Conservation (phyloP, 2,113 vertebrate species). For the Lethenteron camtschaticum region DNA sequence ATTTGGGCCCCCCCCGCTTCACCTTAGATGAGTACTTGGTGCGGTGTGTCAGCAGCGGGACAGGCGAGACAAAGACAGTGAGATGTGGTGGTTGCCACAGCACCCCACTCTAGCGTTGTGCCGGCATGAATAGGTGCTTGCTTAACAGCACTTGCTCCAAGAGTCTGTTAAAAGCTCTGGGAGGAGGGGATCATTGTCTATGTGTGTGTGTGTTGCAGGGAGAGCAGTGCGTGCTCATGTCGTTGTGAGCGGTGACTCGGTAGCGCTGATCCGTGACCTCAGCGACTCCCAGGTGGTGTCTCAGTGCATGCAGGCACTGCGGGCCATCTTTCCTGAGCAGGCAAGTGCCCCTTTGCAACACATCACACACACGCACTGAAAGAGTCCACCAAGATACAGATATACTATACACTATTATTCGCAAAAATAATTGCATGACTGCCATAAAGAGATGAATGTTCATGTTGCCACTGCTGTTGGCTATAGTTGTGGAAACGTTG, state of each 20-base stretch:
- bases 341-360: constrained; percentile 18
- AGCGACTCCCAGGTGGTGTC: constrained; percentile 54
- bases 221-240: constrained; percentile 71
- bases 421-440: background rate
- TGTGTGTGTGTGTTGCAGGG: constrained; percentile 22
- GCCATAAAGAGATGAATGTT: too few relatives aligned
- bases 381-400: background rate
- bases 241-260: constrained; percentile 62
- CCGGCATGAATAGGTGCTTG: too few relatives aligned
- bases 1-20: too few relatives aligned
- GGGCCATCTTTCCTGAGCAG: constrained; percentile 77
- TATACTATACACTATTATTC: background rate
- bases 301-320: constrained; percentile 53
- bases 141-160: too few relatives aligned
- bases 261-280: constrained; percentile 33
- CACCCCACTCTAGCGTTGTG: too few relatives aligned
- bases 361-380: background rate
- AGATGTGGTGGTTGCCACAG: too few relatives aligned
- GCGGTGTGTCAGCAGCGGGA: too few relatives aligned
- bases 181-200: background rate
- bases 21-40: too few relatives aligned
- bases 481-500: too few relatives aligned
- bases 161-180: too few relatives aligned
- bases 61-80: too few relatives aligned
- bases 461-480: too few relatives aligned